Conservation (phyloP, 2,113 vertebrate species). For the Phalacrocorax brasilianus region DNA sequence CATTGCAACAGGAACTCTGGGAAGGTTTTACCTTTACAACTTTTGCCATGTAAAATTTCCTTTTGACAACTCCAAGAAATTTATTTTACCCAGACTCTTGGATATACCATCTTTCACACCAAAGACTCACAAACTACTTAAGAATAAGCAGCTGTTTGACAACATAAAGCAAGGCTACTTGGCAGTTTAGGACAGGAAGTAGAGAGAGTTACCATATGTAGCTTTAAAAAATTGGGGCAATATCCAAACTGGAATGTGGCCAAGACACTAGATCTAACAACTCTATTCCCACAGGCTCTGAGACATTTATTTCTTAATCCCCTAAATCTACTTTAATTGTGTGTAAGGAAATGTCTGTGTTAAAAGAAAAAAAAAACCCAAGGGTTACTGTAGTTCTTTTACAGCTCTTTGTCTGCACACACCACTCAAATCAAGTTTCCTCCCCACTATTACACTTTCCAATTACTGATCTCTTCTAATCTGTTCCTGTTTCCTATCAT, state of each 20-base stretch:
- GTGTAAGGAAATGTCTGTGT: neutral
- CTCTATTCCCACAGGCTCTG: neutral
- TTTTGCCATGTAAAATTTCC: neutral
- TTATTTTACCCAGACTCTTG: neutral
- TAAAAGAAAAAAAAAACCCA: neutral
- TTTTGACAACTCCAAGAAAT: neutral
- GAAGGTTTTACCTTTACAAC: neutral
- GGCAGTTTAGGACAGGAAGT: neutral
- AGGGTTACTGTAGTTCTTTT: constrained; percentile 3
- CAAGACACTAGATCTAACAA: neutral
- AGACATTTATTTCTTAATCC: constrained; percentile 41
- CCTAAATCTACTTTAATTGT: constrained; percentile 38
- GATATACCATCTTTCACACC: neutral
- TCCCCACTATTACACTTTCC: neutral
- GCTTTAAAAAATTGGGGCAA: neutral
- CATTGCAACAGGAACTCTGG: neutral
- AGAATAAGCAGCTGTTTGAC: neutral
- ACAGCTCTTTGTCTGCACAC: neutral
- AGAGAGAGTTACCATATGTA: neutral
- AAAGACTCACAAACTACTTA: neutral
- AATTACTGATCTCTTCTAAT: neutral
- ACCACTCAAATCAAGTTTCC: neutral
- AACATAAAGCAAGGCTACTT: neutral
- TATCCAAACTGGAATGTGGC: neutral
- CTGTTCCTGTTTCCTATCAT: neutral